These are phyloP conservation scores for Pongo abelii DNA, from an alignment of 2,113 vertebrate species.

Conservation along the genomic window DNA sequence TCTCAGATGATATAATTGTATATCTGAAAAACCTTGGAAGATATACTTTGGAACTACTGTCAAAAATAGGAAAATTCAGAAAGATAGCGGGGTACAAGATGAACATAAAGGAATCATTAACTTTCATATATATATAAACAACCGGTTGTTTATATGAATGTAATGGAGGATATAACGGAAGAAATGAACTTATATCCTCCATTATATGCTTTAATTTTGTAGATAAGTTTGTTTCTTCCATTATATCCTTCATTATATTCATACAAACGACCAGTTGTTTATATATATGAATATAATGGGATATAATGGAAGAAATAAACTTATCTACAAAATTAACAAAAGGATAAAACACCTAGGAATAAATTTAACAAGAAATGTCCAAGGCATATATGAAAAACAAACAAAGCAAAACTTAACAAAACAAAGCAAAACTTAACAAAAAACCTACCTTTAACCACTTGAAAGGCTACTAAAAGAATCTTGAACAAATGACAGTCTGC, in stretches of 20 bases:
- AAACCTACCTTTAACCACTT: not conserved
- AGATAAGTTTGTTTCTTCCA: not conserved
- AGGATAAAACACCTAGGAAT: not conserved
- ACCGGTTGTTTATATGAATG: not conserved
- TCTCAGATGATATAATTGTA: not conserved
- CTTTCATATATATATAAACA: not conserved
- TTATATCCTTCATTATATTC: not conserved
- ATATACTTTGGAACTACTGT: not conserved
- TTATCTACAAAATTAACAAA: not conserved
- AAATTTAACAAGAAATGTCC: conserved; percentile 22
- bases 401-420: not conserved
- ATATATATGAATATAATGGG: not conserved
- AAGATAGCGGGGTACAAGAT: not conserved
- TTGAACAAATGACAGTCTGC: not conserved
- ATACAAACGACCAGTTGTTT: not conserved
- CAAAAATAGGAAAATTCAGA: conserved; percentile 24
- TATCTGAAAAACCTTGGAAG: not conserved
- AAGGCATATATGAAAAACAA: not conserved
- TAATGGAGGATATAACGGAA: not conserved
- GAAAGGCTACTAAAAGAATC: not conserved
- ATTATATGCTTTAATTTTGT: not conserved
- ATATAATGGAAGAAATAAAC: not conserved
- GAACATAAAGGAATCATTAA: conserved; percentile 1
- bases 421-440: not conserved
- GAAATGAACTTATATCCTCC: not conserved